Evolutionary conservation across 2,113 vertebrate species (phyloP).

Genomic region (Osmerus eperlanus): DNA sequence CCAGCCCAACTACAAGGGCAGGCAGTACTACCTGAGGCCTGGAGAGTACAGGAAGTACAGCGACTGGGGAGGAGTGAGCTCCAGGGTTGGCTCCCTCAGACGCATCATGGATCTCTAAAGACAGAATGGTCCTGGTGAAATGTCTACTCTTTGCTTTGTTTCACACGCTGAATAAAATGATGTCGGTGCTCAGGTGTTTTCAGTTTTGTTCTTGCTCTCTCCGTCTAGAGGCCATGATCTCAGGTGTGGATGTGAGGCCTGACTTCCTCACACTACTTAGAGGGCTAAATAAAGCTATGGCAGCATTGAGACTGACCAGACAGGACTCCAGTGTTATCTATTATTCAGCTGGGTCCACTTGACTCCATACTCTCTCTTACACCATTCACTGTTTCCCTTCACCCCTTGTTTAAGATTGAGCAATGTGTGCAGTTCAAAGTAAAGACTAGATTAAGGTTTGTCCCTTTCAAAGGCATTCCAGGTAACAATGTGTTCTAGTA

Average conservation of each 20-base stretch:
- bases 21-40: slow-evolving; percentile 60
- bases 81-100: slow-evolving; percentile 54
- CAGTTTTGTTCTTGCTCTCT: slow-evolving; percentile 65
- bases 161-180: slow-evolving; percentile 66
- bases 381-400: neutral
- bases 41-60: slow-evolving; percentile 56
- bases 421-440: no score
- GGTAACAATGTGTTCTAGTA: no score
- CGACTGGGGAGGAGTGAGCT: slow-evolving; percentile 57
- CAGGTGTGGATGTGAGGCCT: slow-evolving; percentile 20
- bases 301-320: slow-evolving; percentile 25
- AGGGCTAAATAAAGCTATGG: slow-evolving; percentile 60
- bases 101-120: slow-evolving; percentile 62
- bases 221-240: slow-evolving; percentile 39
- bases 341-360: slow-evolving; percentile 6
- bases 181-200: slow-evolving; percentile 54
- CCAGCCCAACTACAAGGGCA: slow-evolving; percentile 65
- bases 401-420: no score
- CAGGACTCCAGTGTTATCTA: slow-evolving; percentile 41
- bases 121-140: slow-evolving; percentile 58
- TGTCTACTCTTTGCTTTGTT: slow-evolving; percentile 66
- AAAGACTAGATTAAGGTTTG: no score
- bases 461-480: no score
- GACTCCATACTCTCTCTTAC: neutral
- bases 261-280: slow-evolving; percentile 41